Evolutionary conservation across 2,113 vertebrate genomes (phyloP).

Genomic region (Neogobius melanostomus): DNA sequence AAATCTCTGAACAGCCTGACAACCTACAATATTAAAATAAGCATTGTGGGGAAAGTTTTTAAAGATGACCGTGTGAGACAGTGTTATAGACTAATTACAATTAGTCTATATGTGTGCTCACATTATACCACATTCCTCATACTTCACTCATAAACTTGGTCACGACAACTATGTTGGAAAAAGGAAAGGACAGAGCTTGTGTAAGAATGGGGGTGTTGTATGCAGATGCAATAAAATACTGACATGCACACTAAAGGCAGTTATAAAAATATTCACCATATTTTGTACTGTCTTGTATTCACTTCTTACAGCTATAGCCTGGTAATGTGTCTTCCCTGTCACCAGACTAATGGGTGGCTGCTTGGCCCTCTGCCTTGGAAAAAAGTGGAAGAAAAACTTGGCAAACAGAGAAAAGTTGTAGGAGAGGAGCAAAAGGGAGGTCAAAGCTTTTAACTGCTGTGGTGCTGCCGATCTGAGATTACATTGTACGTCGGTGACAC

Average conservation of each 20-base stretch:
- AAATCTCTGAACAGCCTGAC: no score
- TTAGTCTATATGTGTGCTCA: constrained; percentile 32
- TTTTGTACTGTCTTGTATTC: constrained; percentile 81
- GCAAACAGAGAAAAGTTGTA: constrained; percentile 73
- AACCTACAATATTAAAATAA: no score
- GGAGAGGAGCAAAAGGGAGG: constrained; percentile 26
- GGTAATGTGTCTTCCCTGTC: constrained; percentile 80
- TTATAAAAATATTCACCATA: constrained; percentile 82
- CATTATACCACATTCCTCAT: constrained; percentile 31
- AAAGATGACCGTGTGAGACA: no score
- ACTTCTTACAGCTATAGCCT: constrained; percentile 81
- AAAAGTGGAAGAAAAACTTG: constrained; percentile 78
- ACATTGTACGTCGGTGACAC: background rate
- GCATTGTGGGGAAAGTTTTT: no score
- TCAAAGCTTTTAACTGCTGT: constrained; percentile 49
- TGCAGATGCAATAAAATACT: constrained; percentile 78
- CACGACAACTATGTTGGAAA: constrained; percentile 27
- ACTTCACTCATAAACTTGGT: constrained; percentile 29
- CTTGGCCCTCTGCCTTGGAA: constrained; percentile 81
- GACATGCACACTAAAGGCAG: constrained; percentile 81
- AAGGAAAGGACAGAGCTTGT: constrained; percentile 30
- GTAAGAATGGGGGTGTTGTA: constrained; percentile 64
- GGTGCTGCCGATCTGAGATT: constrained; percentile 43
- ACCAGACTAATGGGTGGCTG: constrained; percentile 81
- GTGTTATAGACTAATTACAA: background rate